Base-by-base conservation (phyloP, 2,113 vertebrate species). In the Tachuris rubrigastra region DNA sequence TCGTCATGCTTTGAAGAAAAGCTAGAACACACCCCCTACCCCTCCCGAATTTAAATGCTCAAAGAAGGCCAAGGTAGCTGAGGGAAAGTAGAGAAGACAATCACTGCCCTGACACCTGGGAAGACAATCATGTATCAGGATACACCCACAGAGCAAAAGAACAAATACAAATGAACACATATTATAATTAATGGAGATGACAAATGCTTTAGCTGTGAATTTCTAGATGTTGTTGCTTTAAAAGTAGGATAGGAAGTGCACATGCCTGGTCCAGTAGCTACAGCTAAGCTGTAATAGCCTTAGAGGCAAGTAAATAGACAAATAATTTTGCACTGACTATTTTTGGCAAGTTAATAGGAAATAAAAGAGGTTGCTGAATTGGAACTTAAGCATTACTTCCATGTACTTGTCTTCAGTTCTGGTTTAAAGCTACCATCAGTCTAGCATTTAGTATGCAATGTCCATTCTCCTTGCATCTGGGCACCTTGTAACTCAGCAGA, bases 11-110 rank as follows among this genome's bases (percentile, higher is more conserved):
- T 74, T 73, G 16, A 85, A 81, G 28, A 78, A 85, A 86, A 68
- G 0, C 5, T 37, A 79, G 28, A 0, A 75, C 56, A 13, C 14
- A 5, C 7, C 8, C 7, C 12, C 47, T 9, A 8, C 11, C 21
- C 46, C 46, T 44, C 16, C 0, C 42, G 41, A 80, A 55, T 52
- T 55, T 46, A 59, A 59, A 55, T 52, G 79, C 5, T 22, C 24
- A 72, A 42, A 90, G 25, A 14, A 4, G 10, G 35, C 27, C 13
- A 76, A 50, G 22, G 55, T 30, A 69, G 28, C 1, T 49, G 49
- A 78, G 15, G 11, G 8, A 41, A 67, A 79, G 41, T 0, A 5
- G 27, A 68, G 15, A 75, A 82, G 18, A n/a, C 58, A 72, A 15
- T 13, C 50, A 67, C 33, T 60, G 49, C 44, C 55, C 2, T 5